Conservation (phyloP, 2,113 vertebrate genomes). For the Ranitomeya imitator region DNA sequence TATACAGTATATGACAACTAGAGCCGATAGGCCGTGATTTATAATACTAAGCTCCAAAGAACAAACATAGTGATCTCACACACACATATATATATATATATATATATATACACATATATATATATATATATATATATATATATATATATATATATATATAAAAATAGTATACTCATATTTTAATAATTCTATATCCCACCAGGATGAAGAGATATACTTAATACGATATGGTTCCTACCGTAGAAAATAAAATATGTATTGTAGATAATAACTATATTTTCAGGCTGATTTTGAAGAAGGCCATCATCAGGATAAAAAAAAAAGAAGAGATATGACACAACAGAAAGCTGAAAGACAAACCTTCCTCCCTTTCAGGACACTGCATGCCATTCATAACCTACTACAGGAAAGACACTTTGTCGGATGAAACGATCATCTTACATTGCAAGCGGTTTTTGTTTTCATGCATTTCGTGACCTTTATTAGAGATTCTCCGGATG, state of each 20-base stretch:
- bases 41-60: neutral
- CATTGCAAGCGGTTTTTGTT: slow-evolving; percentile 43
- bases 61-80: neutral
- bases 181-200: neutral
- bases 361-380: slow-evolving; percentile 32
- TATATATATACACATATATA: no score
- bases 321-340: slow-evolving; percentile 25
- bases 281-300: neutral
- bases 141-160: neutral
- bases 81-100: no score
- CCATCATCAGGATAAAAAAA: neutral
- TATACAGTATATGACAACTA: neutral
- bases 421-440: slow-evolving; percentile 39
- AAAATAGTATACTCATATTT: neutral
- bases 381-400: slow-evolving; percentile 31
- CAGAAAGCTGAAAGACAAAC: slow-evolving; percentile 27
- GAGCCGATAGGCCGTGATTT: neutral
- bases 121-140: no score
- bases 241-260: neutral
- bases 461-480: slow-evolving; percentile 45
- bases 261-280: slow-evolving; percentile 7
- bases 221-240: neutral
- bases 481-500: slow-evolving; percentile 36
- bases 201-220: neutral
- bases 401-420: slow-evolving; percentile 31